A percentile compares a stretch with the other conserved stretches of the same genome.
These are phyloP conservation scores for Melanogrammus aeglefinus DNA, from an alignment of 2,797 vertebrate species.

Conservation along the genomic window DNA sequence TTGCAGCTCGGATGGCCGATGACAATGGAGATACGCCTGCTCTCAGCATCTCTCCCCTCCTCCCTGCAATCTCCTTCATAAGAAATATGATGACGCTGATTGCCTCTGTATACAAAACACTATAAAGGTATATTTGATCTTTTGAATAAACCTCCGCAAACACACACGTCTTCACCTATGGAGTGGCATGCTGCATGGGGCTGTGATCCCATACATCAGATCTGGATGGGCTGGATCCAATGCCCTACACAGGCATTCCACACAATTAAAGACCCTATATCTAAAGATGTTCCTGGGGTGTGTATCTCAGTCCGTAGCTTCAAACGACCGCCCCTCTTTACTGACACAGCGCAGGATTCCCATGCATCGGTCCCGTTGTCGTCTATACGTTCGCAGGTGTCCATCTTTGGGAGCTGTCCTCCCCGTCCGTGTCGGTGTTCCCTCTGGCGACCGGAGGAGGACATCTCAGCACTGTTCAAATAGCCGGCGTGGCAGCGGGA, in stretches of 20 bases:
- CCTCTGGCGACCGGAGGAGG: conserved; percentile 45
- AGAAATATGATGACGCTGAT: neutral
- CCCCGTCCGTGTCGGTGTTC: conserved; percentile 54
- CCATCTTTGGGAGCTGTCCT: conserved; percentile 6
- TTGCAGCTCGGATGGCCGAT: conserved; percentile 66
- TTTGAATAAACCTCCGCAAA: neutral
- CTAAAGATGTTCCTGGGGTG: neutral
- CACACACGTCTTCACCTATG: neutral
- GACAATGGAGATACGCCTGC: conserved; percentile 48
- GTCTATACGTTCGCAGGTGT: conserved; percentile 31
- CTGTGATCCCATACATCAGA: neutral
- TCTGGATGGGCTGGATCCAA: neutral
- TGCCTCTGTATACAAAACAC: too few species aligned
- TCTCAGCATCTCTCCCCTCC: conserved; percentile 22
- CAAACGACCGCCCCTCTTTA: neutral
- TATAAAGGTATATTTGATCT: neutral
- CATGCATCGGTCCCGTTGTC: conserved; percentile 31
- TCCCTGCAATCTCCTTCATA: neutral
- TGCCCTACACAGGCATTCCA: neutral
- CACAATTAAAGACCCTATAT: neutral
- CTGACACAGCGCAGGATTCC: neutral
- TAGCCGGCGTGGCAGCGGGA: conserved; percentile 47
- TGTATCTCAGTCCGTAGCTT: conserved; percentile 11
- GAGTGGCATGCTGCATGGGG: neutral
- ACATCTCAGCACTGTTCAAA: conserved; percentile 63